Evolutionary conservation across 2,888 invertebrate genomes (phyloP), one percentile per base, ranked within the genome.

Genomic region (Ernsta delagoae): DNA sequence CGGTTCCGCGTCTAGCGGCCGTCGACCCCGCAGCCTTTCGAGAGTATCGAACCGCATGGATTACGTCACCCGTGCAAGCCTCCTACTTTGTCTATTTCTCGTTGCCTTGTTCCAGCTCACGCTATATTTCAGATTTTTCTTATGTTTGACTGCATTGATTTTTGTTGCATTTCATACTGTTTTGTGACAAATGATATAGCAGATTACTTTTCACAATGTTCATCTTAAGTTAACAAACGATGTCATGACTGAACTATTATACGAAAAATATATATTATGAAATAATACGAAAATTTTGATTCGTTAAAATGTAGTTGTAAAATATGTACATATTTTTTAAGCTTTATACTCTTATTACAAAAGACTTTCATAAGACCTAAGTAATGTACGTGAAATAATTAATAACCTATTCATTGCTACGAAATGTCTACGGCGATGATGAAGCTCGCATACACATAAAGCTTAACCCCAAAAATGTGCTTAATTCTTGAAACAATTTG

Each of bases 1-100:
- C 79, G 70, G 89, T 88, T 90, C 91, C 88, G 91, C 90, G 86
- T 92, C 92, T 91, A 92, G 90, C 86, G 92, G 88, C 74, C 91
- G 81, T 84, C 86, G 89, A 91, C 90, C 91, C 78, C 87, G 79
- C 86, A 83, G 89, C 87, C 90, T 88, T 88, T 88, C 85, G 88
- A 89, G 81, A 81, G 79, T 82, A 82, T 82, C 83, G 82, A 82
- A 81, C 79, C 80, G 78, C 75, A 73, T 70, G 72, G 85, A 85
- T 92, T 92, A 92, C 92, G 92, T 92, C 92, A 92, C 83, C 85
- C 78, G 79, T 80, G 77, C 77, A 81, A 87, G 87, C 87, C 85
- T 86, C 81, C 66, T 60, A 66, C 66, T 60, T 56, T 41, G 43
- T 66, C 67, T 60, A 60, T 61, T 56, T 43, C 43, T 63, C 56